Conservation (phyloP, 2,888 invertebrate species). For the Amaurobius ferox region DNA sequence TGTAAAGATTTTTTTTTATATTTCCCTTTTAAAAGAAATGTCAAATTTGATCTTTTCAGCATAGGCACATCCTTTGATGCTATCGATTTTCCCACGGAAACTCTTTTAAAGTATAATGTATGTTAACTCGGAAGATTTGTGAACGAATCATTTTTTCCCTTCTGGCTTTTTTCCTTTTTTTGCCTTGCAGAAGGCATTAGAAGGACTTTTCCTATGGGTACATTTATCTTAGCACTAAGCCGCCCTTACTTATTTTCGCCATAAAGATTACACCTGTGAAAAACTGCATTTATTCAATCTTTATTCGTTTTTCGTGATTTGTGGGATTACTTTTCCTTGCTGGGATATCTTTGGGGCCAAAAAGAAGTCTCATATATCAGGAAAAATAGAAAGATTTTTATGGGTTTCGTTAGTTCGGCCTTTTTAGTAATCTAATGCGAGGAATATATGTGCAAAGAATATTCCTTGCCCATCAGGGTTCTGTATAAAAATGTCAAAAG, state of each 20-base stretch:
- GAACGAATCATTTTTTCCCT: background rate
- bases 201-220: background rate
- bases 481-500: too few species aligned
- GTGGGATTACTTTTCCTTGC: background rate
- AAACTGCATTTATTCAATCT: constrained; percentile 9
- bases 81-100: too few species aligned
- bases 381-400: background rate
- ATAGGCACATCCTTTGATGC: too few species aligned
- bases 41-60: too few species aligned
- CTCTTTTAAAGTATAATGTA: background rate
- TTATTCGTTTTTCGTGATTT: background rate
- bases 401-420: background rate
- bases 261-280: background rate
- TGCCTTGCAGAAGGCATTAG: background rate
- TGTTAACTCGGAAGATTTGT: background rate
- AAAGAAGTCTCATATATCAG: constrained; percentile 7
- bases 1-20: too few species aligned
- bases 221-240: background rate
- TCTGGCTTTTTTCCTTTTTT: background rate
- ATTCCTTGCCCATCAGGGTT: too few species aligned
- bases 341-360: background rate
- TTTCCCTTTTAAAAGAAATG: too few species aligned
- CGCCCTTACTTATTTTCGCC: background rate
- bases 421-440: background rate
- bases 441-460: too few species aligned